These are phyloP conservation scores for Ceramica pisi DNA, from an alignment of 2,888 invertebrate species.

Conservation along the genomic window DNA sequence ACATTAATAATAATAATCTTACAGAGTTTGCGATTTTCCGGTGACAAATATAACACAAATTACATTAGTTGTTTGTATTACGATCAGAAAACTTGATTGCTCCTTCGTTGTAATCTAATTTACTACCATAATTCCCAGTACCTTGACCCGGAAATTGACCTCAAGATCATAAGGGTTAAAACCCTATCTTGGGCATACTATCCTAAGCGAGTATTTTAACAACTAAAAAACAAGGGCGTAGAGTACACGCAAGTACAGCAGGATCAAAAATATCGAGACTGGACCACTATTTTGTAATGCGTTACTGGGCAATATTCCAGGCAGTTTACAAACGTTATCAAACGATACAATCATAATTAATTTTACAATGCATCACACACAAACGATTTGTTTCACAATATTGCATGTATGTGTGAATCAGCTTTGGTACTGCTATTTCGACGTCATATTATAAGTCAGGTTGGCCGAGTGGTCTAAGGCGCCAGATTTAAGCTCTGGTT, in stretches of 20 bases:
- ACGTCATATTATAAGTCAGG: conserved; percentile 86
- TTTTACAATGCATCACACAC: conserved; percentile 1
- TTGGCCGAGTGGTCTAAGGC: conserved; percentile 96
- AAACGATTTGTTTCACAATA: conserved; percentile 20
- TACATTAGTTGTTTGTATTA: too few species aligned
- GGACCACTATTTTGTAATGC: too few species aligned
- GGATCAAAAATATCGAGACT: background rate
- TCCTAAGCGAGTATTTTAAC: too few species aligned
- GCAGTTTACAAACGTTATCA: background rate
- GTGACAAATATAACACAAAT: too few species aligned
- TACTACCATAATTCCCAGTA: too few species aligned
- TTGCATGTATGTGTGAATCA: conserved; percentile 26
- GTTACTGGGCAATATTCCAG: background rate
- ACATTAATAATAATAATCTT: too few species aligned
- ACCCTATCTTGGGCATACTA: too few species aligned
- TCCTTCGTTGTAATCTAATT: too few species aligned
- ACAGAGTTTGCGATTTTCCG: too few species aligned
- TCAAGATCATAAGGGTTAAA: too few species aligned
- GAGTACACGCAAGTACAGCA: background rate
- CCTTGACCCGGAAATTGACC: too few species aligned
- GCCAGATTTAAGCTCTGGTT: conserved; percentile 96
- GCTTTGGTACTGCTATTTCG: conserved; percentile 12
- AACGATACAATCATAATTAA: background rate
- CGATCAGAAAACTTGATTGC: too few species aligned
- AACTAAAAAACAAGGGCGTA: background rate